Evolutionary conservation across 2,797 vertebrate genomes (phyloP).

Genomic region (Eutrigla gurnardus): DNA sequence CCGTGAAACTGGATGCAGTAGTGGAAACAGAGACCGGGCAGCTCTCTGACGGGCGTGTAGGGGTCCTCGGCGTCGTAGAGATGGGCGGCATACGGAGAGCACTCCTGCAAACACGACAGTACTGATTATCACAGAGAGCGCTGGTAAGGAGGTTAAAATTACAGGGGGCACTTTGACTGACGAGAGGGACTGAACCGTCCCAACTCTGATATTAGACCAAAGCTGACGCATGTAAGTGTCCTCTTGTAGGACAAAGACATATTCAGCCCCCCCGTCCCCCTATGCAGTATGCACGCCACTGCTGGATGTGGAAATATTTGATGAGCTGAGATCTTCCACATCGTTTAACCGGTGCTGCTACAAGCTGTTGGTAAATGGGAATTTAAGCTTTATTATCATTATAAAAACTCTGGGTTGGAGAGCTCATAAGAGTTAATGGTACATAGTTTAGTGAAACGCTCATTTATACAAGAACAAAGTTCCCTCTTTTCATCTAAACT

Average conservation of each 20-base stretch:
- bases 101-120: conserved; percentile 80
- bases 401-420: not conserved
- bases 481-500: not conserved
- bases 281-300: not conserved
- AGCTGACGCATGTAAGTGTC: not conserved
- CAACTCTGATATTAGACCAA: not conserved
- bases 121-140: not conserved
- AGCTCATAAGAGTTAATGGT: not conserved
- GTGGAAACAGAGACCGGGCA: conserved; percentile 86
- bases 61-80: conserved; percentile 89
- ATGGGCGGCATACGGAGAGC: conserved; percentile 90
- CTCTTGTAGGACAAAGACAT: not conserved
- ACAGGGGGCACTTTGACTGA: not conserved
- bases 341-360: not conserved
- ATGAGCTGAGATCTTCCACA: not conserved
- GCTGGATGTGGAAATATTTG: not conserved
- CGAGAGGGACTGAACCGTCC: not conserved
- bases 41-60: conserved; percentile 81
- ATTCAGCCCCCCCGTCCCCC: not conserved
- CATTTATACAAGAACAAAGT: no score
- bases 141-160: not conserved
- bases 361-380: not conserved
- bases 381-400: not conserved
- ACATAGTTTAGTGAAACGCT: not conserved
- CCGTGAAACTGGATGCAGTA: conserved; percentile 86